phyloP scores from a whole-genome alignment of 1,140 invertebrate genomes.

The Eumaeus atala region DNA sequence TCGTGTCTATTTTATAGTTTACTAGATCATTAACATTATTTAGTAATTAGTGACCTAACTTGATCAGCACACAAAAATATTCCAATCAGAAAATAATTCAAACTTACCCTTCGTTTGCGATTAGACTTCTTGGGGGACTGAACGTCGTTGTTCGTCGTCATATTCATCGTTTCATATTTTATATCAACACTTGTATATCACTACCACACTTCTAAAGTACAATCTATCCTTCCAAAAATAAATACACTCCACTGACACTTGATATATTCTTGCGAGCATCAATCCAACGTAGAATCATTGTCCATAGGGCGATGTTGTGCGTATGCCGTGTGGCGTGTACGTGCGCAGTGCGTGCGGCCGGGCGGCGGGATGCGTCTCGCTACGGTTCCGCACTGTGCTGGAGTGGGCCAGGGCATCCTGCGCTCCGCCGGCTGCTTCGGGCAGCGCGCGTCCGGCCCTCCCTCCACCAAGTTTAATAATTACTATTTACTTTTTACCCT shows the following conservation, averaged over 20 bases:
- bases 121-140: slow-evolving; percentile 41
- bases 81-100: too few relatives aligned
- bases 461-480: slow-evolving; percentile 20
- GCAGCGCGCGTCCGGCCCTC: slow-evolving; percentile 36
- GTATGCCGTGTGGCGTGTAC: slow-evolving; percentile 22
- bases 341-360: slow-evolving; percentile 11
- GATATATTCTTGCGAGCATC: slow-evolving; percentile 10
- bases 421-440: slow-evolving; percentile 38
- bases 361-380: slow-evolving; percentile 42
- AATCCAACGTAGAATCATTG: slow-evolving; percentile 4
- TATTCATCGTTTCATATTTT: slow-evolving; percentile 32
- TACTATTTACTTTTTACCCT: slow-evolving; percentile 14
- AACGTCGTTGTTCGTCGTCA: slow-evolving; percentile 41
- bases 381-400: slow-evolving; percentile 38
- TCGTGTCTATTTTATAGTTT: too few relatives aligned
- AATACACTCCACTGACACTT: slow-evolving; percentile 23
- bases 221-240: slow-evolving; percentile 14
- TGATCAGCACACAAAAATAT: too few relatives aligned
- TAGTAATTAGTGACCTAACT: too few relatives aligned
- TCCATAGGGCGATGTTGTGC: slow-evolving; percentile 8
- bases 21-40: too few relatives aligned
- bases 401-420: slow-evolving; percentile 46
- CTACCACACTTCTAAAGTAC: slow-evolving; percentile 20
- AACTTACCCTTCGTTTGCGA: slow-evolving; percentile 52
- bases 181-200: slow-evolving; percentile 12